Evolutionary conservation across 2,797 vertebrate species (phyloP), one percentile per base, ranked within the genome.

Genomic region (Melanotaenia boesemani): DNA sequence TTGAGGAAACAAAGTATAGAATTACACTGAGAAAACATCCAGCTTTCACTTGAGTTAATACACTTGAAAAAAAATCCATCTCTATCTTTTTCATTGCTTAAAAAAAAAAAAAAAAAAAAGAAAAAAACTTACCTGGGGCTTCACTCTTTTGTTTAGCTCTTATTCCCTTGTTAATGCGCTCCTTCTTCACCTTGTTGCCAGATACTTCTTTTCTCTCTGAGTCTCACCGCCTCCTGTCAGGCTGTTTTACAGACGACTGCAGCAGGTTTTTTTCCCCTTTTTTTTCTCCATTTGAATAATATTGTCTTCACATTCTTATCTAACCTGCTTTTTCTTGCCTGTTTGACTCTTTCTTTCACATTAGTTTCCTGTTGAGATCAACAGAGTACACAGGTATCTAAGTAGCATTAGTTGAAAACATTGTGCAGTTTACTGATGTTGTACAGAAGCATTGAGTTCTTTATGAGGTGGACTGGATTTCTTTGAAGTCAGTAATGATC

Each of bases 81-180:
- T 82, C 50, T 80, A 61, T 78, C 64, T 59, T 18, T 11, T 36
- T 50, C 10, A n/a, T 46, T 76, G 69, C 56, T 74, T 54, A 18
- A 36, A 71, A 74, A 64, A 67, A 28, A 30, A 5, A 30, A 30
- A 30, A 26, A 26, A 26, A 26, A 1, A 26, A 26, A 22, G 34
- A 18, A 13, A 62, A 70, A 63, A 73, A 84, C 89, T 91, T 91
- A 94, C 93, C 89, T 54, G 30, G 70, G 62, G 56, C 36, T 68
- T 82, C 54, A 56, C 78, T 86, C 54, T 67, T 79, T 69, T 83
- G 60, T 60, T 44, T 64, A 67, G 61, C 74, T 79, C 50, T 62
- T 86, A 54, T 83, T 79, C 79, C 34, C 69, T 74, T 78, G 77
- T 76, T 76, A 68, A 46, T 62, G 26, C 57, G 70, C 74, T 65